phyloP scores from a whole-genome alignment of 2,113 vertebrate genomes.

The Caloenas nicobarica region DNA sequence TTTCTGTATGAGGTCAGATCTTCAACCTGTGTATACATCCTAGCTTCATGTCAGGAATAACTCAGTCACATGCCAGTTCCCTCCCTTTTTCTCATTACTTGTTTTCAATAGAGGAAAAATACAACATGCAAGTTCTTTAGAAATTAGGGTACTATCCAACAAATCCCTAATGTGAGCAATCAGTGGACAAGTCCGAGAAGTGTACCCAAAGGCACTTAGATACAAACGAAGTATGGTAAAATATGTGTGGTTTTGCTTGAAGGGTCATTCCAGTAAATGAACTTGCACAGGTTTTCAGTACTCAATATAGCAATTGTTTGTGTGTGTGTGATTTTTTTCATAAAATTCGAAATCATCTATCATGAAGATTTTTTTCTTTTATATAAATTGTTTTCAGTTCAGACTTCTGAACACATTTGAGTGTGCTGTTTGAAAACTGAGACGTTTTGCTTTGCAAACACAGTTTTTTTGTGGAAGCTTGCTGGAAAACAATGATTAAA shows the following conservation, averaged over 20 bases:
- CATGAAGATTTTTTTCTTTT: neutral
- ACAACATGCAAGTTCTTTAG: neutral
- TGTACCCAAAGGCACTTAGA: neutral
- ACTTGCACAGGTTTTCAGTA: neutral
- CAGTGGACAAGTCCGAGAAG: neutral
- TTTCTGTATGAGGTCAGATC: neutral
- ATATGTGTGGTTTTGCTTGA: neutral
- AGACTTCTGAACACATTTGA: neutral
- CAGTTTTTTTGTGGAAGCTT: neutral
- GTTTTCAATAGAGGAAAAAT: neutral
- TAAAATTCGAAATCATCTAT: neutral
- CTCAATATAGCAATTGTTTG: neutral
- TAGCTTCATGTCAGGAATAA: neutral
- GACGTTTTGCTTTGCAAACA: neutral
- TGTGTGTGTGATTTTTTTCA: neutral
- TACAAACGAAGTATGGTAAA: neutral
- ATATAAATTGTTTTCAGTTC: neutral
- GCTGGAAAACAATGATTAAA: neutral
- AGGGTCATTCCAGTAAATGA: neutral
- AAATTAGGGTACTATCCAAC: neutral
- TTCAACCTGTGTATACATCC: neutral
- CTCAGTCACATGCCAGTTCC: neutral
- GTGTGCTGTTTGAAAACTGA: neutral
- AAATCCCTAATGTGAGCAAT: neutral
- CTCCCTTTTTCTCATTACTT: neutral